Evolutionary conservation across 2,888 invertebrate species (phyloP).

Genomic region (Drosophila colorata): DNA sequence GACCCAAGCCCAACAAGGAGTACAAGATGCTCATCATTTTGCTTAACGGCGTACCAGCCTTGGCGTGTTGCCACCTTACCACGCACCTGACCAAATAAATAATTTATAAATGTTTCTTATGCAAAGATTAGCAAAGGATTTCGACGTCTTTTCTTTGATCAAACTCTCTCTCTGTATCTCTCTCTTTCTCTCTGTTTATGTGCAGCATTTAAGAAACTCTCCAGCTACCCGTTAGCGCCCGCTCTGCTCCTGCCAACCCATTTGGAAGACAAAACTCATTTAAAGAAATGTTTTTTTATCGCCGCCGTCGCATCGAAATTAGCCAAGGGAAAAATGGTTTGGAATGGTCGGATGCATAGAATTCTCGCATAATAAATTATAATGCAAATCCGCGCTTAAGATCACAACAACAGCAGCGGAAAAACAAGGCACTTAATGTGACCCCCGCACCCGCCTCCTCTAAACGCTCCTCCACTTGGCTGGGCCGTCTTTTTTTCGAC

Average conservation of each 20-base stretch:
- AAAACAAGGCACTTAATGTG: constrained; percentile 56
- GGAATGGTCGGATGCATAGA: constrained; percentile 51
- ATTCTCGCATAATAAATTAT: constrained; percentile 72
- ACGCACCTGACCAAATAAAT: constrained; percentile 46
- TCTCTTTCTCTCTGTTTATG: not conserved
- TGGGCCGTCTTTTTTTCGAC: constrained; percentile 22
- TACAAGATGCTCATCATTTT: constrained; percentile 8
- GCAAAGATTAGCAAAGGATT: constrained; percentile 65
- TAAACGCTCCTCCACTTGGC: constrained; percentile 30
- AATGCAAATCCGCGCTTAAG: constrained; percentile 69
- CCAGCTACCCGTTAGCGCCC: too few species aligned
- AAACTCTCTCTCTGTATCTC: not conserved
- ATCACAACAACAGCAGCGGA: constrained; percentile 60
- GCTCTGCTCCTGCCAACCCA: not conserved
- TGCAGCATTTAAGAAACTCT: constrained; percentile 9
- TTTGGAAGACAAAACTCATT: constrained; percentile 60
- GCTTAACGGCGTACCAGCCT: constrained; percentile 1
- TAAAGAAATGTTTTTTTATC: constrained; percentile 61
- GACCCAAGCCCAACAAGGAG: constrained; percentile 21
- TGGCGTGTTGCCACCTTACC: not conserved
- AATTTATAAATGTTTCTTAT: constrained; percentile 62
- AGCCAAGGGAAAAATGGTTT: constrained; percentile 50
- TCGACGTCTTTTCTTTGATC: constrained; percentile 26
- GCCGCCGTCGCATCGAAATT: constrained; percentile 62
- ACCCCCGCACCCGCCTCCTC: not conserved